These are phyloP conservation scores for Romanogobio albipinnatus DNA, from an alignment of 2,113 vertebrate genomes.

Conservation along the genomic window DNA sequence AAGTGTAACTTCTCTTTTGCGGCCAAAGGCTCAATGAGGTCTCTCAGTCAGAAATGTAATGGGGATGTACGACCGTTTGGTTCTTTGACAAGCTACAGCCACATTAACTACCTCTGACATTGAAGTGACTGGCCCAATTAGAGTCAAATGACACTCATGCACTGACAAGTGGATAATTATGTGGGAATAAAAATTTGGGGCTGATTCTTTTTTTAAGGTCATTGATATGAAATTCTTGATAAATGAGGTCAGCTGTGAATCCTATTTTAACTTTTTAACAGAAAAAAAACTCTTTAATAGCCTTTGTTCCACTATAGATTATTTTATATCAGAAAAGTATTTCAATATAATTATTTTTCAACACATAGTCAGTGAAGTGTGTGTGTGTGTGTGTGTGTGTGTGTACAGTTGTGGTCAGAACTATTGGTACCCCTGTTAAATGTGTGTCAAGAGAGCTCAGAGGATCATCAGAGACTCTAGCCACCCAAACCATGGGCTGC, in stretches of 20 bases:
- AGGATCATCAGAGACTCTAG: too few species aligned
- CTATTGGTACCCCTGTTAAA: too few species aligned
- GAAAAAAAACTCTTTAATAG: not conserved
- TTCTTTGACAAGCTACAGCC: constrained; percentile 28
- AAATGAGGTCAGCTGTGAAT: not conserved
- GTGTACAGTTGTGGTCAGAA: too few species aligned
- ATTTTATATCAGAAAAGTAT: not conserved
- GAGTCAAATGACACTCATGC: constrained; percentile 22
- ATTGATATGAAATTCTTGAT: not conserved
- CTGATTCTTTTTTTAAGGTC: not conserved
- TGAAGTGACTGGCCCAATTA: constrained; percentile 53
- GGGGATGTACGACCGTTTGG: constrained; percentile 23
- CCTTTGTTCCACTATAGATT: not conserved
- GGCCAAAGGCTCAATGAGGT: not conserved
- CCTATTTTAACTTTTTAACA: not conserved
- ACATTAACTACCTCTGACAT: constrained; percentile 23
- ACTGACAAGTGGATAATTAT: constrained; percentile 54
- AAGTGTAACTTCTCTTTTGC: not conserved
- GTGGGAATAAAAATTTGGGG: not conserved
- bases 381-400: not conserved
- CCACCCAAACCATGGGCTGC: too few species aligned
- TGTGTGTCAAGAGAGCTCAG: too few species aligned
- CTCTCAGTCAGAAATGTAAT: constrained; percentile 39
- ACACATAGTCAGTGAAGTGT: not conserved
- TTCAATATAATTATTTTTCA: not conserved